phyloP scores from a whole-genome alignment of 2,113 vertebrate species.

The Synchiropus splendidus region DNA sequence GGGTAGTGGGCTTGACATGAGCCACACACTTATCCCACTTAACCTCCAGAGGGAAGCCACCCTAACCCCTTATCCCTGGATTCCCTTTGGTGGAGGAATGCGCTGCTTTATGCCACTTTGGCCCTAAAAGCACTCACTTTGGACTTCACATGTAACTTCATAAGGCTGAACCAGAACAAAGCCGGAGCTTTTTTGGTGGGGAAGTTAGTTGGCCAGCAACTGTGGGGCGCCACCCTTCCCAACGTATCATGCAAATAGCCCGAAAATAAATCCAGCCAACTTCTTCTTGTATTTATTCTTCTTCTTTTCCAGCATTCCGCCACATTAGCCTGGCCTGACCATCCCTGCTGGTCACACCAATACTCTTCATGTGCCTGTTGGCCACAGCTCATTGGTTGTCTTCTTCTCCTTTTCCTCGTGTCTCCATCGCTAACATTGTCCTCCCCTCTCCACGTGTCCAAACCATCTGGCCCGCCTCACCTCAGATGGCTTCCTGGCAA shows the following conservation, averaged over 20 bases:
- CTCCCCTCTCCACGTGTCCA: too few species aligned
- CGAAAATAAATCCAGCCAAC: conserved; percentile 38
- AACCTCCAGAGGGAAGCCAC: conserved; percentile 63
- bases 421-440: too few species aligned
- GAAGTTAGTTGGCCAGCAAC: conserved; percentile 43
- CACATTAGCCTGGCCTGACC: too few species aligned
- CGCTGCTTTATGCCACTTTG: conserved; percentile 38
- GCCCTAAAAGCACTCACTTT: conserved; percentile 35
- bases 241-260: conserved; percentile 18
- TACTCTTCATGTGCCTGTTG: too few species aligned
- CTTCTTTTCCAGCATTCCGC: too few species aligned
- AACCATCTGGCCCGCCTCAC: too few species aligned
- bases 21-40: conserved; percentile 68
- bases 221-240: conserved; percentile 27
- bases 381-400: too few species aligned
- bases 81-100: conserved; percentile 49
- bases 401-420: too few species aligned
- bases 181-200: conserved; percentile 13
- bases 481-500: too few species aligned
- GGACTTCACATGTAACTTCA: neutral
- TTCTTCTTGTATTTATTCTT: too few species aligned
- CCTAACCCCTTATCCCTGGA: conserved; percentile 47
- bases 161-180: conserved; percentile 29
- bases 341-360: too few species aligned
- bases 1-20: conserved; percentile 60